Evolutionary conservation across 2,113 vertebrate genomes (phyloP).

Genomic region (Corythaeola cristata): DNA sequence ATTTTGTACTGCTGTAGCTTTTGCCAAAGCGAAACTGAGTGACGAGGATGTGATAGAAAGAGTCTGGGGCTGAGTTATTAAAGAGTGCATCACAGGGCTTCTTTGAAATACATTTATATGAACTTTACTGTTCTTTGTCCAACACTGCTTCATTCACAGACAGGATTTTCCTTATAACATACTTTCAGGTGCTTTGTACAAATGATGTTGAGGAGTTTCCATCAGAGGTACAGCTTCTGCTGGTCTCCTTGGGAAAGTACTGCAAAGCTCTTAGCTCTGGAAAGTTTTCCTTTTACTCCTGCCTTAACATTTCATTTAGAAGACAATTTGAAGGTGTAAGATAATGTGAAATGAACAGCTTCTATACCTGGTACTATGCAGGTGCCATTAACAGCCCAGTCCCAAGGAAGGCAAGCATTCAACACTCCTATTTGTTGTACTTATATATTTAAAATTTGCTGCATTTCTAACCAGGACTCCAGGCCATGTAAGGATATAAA

Average conservation of each 20-base stretch:
- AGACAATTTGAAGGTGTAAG: not conserved
- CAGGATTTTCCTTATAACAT: not conserved
- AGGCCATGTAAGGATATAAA: not conserved
- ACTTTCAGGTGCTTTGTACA: not conserved
- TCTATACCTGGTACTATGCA: not conserved
- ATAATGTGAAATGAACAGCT: not conserved
- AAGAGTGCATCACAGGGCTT: not conserved
- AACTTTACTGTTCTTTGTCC: not conserved
- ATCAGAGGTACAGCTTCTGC: not conserved
- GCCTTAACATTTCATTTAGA: not conserved
- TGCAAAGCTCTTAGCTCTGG: not conserved
- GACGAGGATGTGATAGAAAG: not conserved
- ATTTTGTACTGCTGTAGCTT: not conserved
- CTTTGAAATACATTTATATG: not conserved
- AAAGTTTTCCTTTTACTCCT: not conserved
- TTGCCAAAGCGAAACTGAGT: not conserved
- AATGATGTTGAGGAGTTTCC: not conserved
- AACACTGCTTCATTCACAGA: not conserved
- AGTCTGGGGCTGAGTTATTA: not conserved
- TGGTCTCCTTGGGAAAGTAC: not conserved
- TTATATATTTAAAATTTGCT: not conserved
- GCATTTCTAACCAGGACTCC: not conserved
- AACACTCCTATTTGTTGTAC: not conserved
- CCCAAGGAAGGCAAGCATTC: not conserved
- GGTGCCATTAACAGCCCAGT: not conserved